phyloP scores from a whole-genome alignment of 1,140 invertebrate genomes.

The Cherax quadricarinatus region DNA sequence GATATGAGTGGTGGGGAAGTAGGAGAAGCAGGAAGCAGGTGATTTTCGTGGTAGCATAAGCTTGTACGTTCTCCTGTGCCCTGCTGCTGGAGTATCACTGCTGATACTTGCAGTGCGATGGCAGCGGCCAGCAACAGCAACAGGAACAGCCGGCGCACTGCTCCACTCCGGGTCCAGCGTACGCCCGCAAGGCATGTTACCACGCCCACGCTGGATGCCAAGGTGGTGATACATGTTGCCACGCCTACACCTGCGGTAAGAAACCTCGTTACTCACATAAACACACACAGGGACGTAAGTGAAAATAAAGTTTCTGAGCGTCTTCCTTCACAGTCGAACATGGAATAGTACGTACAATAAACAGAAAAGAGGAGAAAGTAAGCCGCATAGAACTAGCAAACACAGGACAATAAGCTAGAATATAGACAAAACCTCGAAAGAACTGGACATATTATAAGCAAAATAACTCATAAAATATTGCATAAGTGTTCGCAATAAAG shows the following conservation, averaged over 20 bases:
- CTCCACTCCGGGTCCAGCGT: conserved; percentile 44
- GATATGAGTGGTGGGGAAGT: not conserved
- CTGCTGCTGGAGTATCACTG: conserved; percentile 16
- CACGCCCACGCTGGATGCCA: conserved; percentile 39
- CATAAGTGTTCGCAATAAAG: too few species aligned
- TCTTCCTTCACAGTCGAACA: not conserved
- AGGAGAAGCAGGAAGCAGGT: not conserved
- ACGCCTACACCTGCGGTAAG: conserved; percentile 31
- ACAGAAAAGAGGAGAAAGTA: too few species aligned
- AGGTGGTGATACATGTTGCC: not conserved
- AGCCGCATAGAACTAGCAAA: too few species aligned
- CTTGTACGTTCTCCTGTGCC: not conserved
- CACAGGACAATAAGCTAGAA: too few species aligned
- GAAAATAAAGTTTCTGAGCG: not conserved
- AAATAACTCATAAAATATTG: too few species aligned
- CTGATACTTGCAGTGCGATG: conserved; percentile 15
- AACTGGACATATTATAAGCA: too few species aligned
- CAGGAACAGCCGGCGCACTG: conserved; percentile 43
- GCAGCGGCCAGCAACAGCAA: conserved; percentile 12
- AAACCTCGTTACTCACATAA: not conserved
- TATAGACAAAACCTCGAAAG: too few species aligned
- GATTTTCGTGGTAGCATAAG: not conserved
- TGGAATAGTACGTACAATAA: too few species aligned
- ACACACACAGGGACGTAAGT: not conserved
- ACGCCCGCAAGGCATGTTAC: conserved; percentile 4